Conservation (phyloP, 2,113 vertebrate genomes). For the Halcyon malimbica region DNA sequence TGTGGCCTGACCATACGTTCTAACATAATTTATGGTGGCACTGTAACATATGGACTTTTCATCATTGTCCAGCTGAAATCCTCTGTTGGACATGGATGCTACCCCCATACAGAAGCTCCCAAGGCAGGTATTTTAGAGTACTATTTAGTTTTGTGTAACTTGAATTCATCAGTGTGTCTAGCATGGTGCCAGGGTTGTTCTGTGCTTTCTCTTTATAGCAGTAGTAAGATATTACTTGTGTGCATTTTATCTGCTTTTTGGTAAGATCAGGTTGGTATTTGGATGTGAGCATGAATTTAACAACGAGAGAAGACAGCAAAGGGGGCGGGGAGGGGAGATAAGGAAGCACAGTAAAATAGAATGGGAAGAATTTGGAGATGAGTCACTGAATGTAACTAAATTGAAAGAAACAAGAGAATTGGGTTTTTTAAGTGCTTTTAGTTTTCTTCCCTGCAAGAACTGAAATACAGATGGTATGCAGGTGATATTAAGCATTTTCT, state of each 20-base stretch:
- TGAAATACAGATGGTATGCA: neutral
- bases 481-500: neutral
- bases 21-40: slow-evolving; percentile 87
- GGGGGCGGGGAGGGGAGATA: neutral
- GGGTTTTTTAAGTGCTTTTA: neutral
- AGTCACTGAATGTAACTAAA: neutral
- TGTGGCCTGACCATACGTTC: slow-evolving; percentile 82
- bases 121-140: neutral
- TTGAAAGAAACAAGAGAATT: neutral
- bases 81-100: slow-evolving; percentile 71
- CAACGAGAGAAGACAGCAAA: neutral
- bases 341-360: neutral
- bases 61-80: slow-evolving; percentile 84
- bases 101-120: neutral
- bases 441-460: neutral
- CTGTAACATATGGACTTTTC: slow-evolving; percentile 85
- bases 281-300: neutral
- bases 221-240: neutral
- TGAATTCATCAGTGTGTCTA: slow-evolving; percentile 10
- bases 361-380: neutral
- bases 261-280: neutral
- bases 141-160: neutral
- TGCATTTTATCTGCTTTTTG: neutral
- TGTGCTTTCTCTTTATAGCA: neutral
- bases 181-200: neutral